phyloP scores from a whole-genome alignment of 2,113 vertebrate genomes.

The Sorex araneus region DNA sequence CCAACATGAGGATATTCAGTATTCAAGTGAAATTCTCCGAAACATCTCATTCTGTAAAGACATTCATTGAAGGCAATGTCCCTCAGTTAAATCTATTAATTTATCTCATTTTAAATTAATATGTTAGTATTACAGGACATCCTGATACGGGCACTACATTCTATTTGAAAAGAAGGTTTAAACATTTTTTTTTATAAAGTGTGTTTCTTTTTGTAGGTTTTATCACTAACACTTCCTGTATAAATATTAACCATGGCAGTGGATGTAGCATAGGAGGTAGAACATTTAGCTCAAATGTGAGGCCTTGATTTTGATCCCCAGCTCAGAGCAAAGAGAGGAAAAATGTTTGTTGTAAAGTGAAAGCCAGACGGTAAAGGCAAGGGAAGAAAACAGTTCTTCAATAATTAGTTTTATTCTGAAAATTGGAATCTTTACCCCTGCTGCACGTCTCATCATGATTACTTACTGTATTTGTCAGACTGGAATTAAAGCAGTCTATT shows the following conservation, averaged over 20 bases:
- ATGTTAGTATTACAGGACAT: neutral
- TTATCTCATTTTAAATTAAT: slow-evolving; percentile 4
- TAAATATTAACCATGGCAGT: neutral
- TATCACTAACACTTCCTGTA: slow-evolving; percentile 17
- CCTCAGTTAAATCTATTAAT: neutral
- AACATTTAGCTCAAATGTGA: too few relatives aligned
- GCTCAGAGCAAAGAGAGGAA: too few relatives aligned
- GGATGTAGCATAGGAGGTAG: too few relatives aligned
- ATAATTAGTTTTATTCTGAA: neutral
- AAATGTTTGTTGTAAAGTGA: neutral
- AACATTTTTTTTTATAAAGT: neutral
- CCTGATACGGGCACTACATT: neutral
- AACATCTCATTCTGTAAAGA: slow-evolving; percentile 18
- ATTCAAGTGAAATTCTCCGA: slow-evolving; percentile 39
- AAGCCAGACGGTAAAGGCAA: neutral
- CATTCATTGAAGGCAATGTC: neutral
- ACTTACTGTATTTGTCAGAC: neutral
- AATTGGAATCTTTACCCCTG: neutral
- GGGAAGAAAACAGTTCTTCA: neutral
- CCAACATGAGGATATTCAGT: slow-evolving; percentile 17
- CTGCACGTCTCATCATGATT: neutral
- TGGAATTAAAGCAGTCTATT: slow-evolving; percentile 10
- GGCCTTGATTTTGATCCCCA: too few relatives aligned
- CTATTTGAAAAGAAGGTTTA: slow-evolving; percentile 8
- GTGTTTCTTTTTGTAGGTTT: neutral